Conservation (phyloP, 35 echinoderm and acorn worm species). For the Lytechinus variegatus region DNA sequence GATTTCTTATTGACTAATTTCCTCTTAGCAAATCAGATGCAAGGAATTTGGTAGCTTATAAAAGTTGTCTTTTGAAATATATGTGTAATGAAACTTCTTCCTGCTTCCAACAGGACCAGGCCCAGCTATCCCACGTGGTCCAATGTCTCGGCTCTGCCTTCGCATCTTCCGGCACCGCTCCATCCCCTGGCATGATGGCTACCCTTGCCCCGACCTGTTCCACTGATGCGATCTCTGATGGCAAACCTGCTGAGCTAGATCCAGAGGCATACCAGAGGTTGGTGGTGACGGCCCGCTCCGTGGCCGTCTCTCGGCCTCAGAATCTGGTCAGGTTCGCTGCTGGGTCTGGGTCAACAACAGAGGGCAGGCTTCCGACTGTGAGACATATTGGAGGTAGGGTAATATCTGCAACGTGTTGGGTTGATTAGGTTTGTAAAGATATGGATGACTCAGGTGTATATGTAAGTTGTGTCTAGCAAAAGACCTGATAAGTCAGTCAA, state of each 20-base stretch:
- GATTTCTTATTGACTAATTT: too few species aligned
- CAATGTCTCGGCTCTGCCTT: slow-evolving; percentile 72
- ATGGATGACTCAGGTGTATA: too few species aligned
- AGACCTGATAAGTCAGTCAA: too few species aligned
- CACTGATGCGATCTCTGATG: background rate
- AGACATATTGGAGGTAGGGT: slow-evolving; percentile 13
- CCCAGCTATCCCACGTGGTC: slow-evolving; percentile 81
- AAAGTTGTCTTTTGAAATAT: too few species aligned
- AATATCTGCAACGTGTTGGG: background rate
- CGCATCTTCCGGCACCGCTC: background rate
- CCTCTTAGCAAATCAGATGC: too few species aligned
- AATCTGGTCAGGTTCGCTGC: slow-evolving; percentile 95
- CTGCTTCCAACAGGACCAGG: slow-evolving; percentile 77
- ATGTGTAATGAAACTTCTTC: too few species aligned
- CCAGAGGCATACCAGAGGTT: slow-evolving; percentile 92
- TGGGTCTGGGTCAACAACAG: background rate
- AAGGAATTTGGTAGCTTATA: too few species aligned
- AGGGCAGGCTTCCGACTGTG: background rate
- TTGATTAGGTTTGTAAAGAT: too few species aligned
- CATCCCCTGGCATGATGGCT: background rate
- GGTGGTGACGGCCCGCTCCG: slow-evolving; percentile 94
- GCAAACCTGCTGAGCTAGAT: slow-evolving; percentile 66
- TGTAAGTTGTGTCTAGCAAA: too few species aligned
- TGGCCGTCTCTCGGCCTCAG: slow-evolving; percentile 83
- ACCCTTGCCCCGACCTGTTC: slow-evolving; percentile 19